Evolutionary conservation across 1,140 invertebrate genomes (phyloP).

Genomic region (Drosophila ambigua): DNA sequence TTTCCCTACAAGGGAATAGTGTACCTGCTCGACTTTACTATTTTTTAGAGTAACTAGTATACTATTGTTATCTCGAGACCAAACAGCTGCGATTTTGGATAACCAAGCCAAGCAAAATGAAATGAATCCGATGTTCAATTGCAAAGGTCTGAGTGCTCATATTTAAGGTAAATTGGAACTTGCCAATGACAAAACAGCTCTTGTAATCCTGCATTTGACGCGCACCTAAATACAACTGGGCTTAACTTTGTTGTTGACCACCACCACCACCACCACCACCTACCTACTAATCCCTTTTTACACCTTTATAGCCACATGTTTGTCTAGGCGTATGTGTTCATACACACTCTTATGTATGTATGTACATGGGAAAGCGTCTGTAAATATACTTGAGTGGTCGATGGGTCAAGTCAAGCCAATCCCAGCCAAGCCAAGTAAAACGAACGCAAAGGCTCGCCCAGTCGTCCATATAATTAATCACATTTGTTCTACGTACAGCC

Average conservation of each 20-base stretch:
- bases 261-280: not conserved
- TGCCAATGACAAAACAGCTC: constrained; percentile 11
- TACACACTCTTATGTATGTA: not conserved
- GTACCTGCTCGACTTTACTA: too few relatives aligned
- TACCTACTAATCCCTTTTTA: constrained; percentile 52
- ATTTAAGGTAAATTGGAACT: too few relatives aligned
- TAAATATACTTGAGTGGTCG: too few relatives aligned
- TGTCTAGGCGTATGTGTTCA: not conserved
- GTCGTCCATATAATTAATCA: constrained; percentile 50
- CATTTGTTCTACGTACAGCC: constrained; percentile 11
- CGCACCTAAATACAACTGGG: constrained; percentile 28
- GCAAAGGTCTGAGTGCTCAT: too few relatives aligned
- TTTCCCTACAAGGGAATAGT: too few relatives aligned
- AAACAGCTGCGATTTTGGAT: too few relatives aligned
- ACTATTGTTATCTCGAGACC: too few relatives aligned
- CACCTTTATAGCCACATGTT: constrained; percentile 27
- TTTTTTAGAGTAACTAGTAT: too few relatives aligned
- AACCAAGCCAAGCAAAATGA: too few relatives aligned
- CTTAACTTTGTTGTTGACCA: constrained; percentile 47
- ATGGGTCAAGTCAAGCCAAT: not conserved
- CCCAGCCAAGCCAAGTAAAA: not conserved
- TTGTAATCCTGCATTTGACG: constrained; percentile 43
- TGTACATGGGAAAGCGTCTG: not conserved
- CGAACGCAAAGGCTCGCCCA: constrained; percentile 5
- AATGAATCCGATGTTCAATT: too few relatives aligned